Evolutionary conservation across 2,797 vertebrate genomes (phyloP), one percentile per base, ranked within the genome.

Genomic region (Aeoliscus strigatus): DNA sequence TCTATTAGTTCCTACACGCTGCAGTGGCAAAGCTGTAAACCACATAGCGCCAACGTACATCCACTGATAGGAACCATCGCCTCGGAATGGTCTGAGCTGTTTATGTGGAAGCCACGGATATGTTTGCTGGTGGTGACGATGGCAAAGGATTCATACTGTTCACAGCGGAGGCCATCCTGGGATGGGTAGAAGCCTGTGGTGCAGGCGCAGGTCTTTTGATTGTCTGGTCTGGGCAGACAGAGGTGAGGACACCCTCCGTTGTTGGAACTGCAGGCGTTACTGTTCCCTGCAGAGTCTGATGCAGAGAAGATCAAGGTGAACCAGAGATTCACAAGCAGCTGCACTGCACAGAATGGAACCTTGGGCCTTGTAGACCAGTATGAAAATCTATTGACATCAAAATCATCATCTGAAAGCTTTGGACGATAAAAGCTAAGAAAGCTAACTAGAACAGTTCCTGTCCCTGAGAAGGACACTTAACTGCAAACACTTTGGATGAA

Each of bases 51-150:
- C 11, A 37, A 82, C 86, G 10, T 77, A 89, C 87, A 3, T 76
- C 83, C 80, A 18, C 63, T 58, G 3, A 87, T 51, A 27, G 87
- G 87, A 37, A 81, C 82, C 86, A 89, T 88, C 3, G 87, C 87
- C 36, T 88, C 87, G 3, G 86, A 87, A 55, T 89, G 87, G 60
- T 88, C 86, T 0, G 86, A 82, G 69, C 86, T 88, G 67, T 89
- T 87, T 44, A 89, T 78, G 52, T 88, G 84, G 70, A 88, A 87
- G 42, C 87, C 87, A 14, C 86, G 79, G 39, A 89, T 86, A 36
- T 58, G 58, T 11, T 39, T 62, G 12, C 51, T 16, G 9, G 71
- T 79, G 32, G 86, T 79, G 53, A 87, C 65, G 11, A 89, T 16
- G 12, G 86, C 86, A 0, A 80, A 87, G 2, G 87, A 86, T 0